These are phyloP conservation scores for Pomatorhinus ruficollis DNA, from an alignment of 2,113 vertebrate species.

Conservation along the genomic window DNA sequence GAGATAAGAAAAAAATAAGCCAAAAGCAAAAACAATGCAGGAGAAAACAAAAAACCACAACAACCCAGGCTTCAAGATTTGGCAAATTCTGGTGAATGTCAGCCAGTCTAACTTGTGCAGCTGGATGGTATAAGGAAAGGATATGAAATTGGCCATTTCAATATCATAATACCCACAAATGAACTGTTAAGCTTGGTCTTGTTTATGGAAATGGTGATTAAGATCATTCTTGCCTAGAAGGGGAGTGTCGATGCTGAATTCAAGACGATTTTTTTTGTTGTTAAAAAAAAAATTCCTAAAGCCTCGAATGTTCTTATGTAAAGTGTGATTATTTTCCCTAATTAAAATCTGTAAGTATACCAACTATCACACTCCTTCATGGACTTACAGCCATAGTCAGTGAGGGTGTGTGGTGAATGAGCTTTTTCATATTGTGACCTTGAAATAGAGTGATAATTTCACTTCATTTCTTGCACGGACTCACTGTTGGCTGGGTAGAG, in stretches of 20 bases:
- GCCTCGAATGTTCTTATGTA: not conserved
- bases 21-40: fast-evolving
- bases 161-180: not conserved
- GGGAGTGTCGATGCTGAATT: not conserved
- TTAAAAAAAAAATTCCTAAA: not conserved
- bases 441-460: not conserved
- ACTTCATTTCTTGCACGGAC: not conserved
- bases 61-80: not conserved
- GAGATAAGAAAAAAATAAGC: not conserved
- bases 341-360: not conserved
- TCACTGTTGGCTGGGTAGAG: not conserved
- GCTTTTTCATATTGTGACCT: not conserved
- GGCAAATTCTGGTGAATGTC: not conserved
- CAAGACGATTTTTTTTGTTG: not conserved
- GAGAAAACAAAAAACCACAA: not conserved
- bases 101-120: not conserved
- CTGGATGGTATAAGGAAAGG: not conserved
- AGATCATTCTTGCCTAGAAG: not conserved
- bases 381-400: not conserved
- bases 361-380: not conserved
- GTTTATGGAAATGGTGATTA: not conserved
- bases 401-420: not conserved
- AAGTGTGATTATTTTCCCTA: not conserved
- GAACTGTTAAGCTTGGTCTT: not conserved
- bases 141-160: not conserved